Base-by-base conservation (phyloP, 1,140 invertebrate species). In the Drosophila sulfurigaster region DNA sequence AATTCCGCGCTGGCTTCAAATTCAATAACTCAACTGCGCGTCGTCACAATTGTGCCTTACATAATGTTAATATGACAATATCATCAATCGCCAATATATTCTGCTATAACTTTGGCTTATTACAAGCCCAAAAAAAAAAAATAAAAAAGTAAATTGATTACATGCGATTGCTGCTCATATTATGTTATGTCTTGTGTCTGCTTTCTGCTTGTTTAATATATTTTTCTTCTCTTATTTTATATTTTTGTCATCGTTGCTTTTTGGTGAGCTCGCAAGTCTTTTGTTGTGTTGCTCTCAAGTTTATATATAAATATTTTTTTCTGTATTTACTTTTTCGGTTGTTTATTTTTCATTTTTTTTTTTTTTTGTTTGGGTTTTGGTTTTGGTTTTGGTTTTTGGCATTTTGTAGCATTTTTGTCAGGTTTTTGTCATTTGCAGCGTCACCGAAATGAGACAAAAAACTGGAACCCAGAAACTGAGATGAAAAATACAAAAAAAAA, bases 361-460 rank as follows among this genome's bases (percentile, higher is more conserved):
- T 35, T 58, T 41, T n/a, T 48, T 49, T 49, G 6, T 67, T 58
- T 58, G 16, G 13, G 13, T 8, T 20, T 5, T 48, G 20, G 2
- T 38, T 58, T 13, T 57, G 13, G 8, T 48, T 32, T 41, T 59
- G 25, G 32, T 3, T 65, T 66, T 79, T 82, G 81, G 81, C 76
- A 68, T 83, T 82, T 82, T 82, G 80, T 82, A 82, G 80, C 80
- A 80, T 65, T 82, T 75, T 79, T 79, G 71, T 82, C 65, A 82
- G 80, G 70, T 79, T 82, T 82, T 82, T 82, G 80, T 82, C 80
- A 82, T 82, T 82, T 82, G 80, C 80, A 82, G 80, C 80, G 80
- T 82, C 80, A 82, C 80, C 80, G 70, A 75, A 73, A 51, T 45
- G 45, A 58, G 35, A 64, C 65, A 75, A 81, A 75, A 81, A 82